Evolutionary conservation across 1,140 invertebrate genomes (phyloP), one percentile per base, ranked within the genome.

Genomic region (Trichoplusia ni): DNA sequence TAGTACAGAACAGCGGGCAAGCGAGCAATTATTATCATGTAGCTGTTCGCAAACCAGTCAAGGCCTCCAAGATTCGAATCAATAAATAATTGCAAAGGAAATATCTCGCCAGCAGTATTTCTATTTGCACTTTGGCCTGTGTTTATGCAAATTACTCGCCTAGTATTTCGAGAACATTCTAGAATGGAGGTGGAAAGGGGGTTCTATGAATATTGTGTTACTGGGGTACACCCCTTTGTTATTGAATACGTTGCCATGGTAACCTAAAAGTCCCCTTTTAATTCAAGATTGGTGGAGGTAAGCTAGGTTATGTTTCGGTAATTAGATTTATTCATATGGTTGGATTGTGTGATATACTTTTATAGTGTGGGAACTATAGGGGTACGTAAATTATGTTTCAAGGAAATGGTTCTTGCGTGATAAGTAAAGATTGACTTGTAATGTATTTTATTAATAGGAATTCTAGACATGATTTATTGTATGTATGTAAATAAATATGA

Each of bases 151-250:
- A 58, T 58, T 58, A n/a, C n/a, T n/a, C n/a, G n/a, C 37, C 4
- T 16, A 58, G 42, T 58, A 44, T 58, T 58, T 58, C 23, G 38
- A 37, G 25, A 25, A 27, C 25, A 42, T 33, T 58, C 54, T 42
- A 44, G 37, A 40, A 9, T 31, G 9, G 51, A 33, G 51, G 37
- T 19, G 23, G n/a, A 11, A 25, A 7, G 56, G 31, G 19, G 13
- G 56, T 40, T 11, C 18, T 21, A 33, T 60, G 42, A 47, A 47
- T 60, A 60, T 35, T 59, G 40, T 44, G 38, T 44, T 59, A 40
- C 23, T 60, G 31, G 56, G 56, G 56, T 60, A 37, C 69, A 51
- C 62, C 74, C 77, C 77, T 77, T 81, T 81, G 79, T 81, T 81
- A 56, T 74, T 66, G 53, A 49, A 23, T 35, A 21, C 46, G 76